Conservation (phyloP, 2,797 vertebrate species). For the Tapera naevia region DNA sequence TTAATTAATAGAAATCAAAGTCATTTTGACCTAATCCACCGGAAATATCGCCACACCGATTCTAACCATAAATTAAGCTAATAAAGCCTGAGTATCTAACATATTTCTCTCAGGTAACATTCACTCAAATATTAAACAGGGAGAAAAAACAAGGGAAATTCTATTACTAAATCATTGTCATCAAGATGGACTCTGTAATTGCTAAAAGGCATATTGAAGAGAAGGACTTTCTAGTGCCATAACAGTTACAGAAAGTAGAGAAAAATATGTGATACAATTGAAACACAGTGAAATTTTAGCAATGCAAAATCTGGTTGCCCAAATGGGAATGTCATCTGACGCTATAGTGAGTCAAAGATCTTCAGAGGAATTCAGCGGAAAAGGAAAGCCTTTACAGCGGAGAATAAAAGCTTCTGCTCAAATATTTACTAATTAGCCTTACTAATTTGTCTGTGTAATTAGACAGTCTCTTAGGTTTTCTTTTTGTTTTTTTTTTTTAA, state of each 20-base stretch:
- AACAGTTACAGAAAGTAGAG: background rate
- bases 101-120: conserved; percentile 7
- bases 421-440: conserved; percentile 13
- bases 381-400: background rate
- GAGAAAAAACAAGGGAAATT: background rate
- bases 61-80: conserved; percentile 38
- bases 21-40: conserved; percentile 16
- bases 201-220: background rate
- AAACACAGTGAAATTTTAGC: background rate
- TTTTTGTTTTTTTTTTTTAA: background rate
- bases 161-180: background rate
- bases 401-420: background rate
- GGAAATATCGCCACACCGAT: conserved; percentile 18
- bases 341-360: background rate
- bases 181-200: background rate
- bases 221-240: background rate
- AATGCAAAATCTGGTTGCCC: background rate
- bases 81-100: background rate
- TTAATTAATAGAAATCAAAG: conserved; percentile 59
- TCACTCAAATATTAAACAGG: conserved; percentile 27
- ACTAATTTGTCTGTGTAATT: conserved; percentile 17
- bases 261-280: background rate
- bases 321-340: background rate
- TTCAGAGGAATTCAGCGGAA: background rate
- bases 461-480: background rate